A percentile compares a stretch with the other conserved stretches of the same genome.
phyloP scores from a whole-genome alignment of 2,797 vertebrate genomes.

The Dermochelys coriacea region DNA sequence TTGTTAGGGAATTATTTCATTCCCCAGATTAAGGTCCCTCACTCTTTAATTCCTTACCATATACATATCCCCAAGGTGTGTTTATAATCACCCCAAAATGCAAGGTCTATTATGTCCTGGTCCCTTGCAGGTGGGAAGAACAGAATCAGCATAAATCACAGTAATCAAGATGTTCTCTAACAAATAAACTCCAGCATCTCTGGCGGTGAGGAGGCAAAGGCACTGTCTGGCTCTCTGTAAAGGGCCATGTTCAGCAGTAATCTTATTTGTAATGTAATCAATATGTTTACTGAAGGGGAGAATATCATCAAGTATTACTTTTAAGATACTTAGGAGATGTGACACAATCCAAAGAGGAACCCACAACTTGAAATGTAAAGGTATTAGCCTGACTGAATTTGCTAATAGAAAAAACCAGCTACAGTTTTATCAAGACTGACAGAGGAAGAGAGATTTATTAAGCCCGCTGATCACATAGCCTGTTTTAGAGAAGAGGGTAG shows the following conservation, averaged over 20 bases:
- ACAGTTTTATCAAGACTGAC: neutral
- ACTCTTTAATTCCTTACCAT: conserved; percentile 24
- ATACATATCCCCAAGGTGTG: conserved; percentile 11
- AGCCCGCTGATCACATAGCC: conserved; percentile 17
- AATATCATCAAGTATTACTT: conserved; percentile 71
- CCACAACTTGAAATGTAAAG: neutral
- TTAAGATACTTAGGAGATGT: conserved; percentile 62
- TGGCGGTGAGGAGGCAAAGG: conserved; percentile 2
- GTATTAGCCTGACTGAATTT: neutral
- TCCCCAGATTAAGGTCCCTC: conserved; percentile 15
- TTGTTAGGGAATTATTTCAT: rapidly evolving
- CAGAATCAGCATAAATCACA: conserved; percentile 13
- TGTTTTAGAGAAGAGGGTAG: neutral
- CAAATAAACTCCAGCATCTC: neutral
- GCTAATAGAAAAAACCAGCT: rapidly evolving
- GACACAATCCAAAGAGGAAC: conserved; percentile 3
- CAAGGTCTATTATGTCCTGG: neutral
- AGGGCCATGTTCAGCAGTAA: conserved; percentile 42
- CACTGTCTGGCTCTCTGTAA: neutral
- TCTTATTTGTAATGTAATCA: conserved; percentile 75
- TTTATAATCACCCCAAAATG: conserved; percentile 66
- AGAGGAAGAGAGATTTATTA: neutral
- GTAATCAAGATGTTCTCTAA: conserved; percentile 10
- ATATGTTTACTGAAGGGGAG: conserved; percentile 74
- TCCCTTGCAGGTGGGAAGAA: neutral